A percentile compares a stretch with the other conserved stretches of the same genome.
Evolutionary conservation across 2,113 vertebrate genomes (phyloP).

Genomic region (Nesogale talazaci): DNA sequence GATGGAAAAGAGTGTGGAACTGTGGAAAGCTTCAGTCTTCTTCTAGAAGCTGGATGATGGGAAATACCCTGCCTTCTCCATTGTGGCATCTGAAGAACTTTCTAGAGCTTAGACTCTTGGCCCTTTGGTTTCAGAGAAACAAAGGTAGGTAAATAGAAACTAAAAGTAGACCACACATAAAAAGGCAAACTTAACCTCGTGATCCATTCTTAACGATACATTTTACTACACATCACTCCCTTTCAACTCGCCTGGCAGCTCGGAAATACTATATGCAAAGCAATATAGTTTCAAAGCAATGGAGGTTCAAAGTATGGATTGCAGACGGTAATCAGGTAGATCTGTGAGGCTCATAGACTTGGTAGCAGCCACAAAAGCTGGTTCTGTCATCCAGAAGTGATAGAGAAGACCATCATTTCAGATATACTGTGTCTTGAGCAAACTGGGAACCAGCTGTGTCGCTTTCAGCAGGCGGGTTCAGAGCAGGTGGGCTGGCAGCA

Average conservation of each 20-base stretch:
- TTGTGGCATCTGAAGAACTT: not conserved
- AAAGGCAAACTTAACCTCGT: not conserved
- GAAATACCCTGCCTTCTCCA: not conserved
- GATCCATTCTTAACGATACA: not conserved
- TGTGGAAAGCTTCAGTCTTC: not conserved
- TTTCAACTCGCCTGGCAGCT: not conserved
- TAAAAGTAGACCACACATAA: not conserved
- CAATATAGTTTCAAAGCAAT: accelerated
- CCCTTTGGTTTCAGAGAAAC: constrained; percentile 15
- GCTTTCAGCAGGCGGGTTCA: constrained; percentile 30
- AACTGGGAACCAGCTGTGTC: not conserved
- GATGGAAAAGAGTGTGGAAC: not conserved
- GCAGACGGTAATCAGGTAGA: not conserved
- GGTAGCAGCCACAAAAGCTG: not conserved
- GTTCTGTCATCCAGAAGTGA: not conserved
- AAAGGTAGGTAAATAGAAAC: constrained; percentile 14
- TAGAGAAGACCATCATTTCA: not conserved
- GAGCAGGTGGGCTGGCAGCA: constrained; percentile 57
- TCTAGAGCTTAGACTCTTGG: not conserved
- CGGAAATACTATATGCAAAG: not conserved
- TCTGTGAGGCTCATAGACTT: not conserved
- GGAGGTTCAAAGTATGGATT: not conserved
- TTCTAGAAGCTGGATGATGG: not conserved
- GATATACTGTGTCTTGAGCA: not conserved
- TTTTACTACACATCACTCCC: not conserved